Base-by-base conservation (phyloP, 2,888 invertebrate species). In the Leptopilina drosophilae region DNA sequence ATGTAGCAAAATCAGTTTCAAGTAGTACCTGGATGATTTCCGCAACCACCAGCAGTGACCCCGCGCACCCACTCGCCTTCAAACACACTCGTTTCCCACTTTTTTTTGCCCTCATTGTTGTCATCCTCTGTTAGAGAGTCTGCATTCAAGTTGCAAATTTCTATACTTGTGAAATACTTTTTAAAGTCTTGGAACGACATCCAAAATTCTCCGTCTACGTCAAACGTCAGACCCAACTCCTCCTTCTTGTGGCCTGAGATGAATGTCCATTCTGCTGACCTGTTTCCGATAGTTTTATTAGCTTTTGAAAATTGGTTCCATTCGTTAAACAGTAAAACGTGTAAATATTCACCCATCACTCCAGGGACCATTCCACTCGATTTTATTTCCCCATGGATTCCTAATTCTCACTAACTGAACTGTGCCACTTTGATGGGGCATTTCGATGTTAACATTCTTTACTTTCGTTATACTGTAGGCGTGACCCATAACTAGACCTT, bases 181-280 rank as follows among this genome's bases (percentile, higher is more conserved):
- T 95, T 93, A 88, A 98, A 98, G 91, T 99, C 99, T 88, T 95
- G 96, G 92, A 95, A 98, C 0, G 97, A 95, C 96, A 98, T 98
- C 99, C 99, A 99, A 92, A 99, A 99, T 92, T 99, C 99, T 0
- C 99, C 99, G 88, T 99, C 99, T 6, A 96, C 94, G 86, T 97
- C 97, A 84, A 98, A 98, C 0, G 95, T 96, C 75, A 99, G 92
- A 0, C 98, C 98, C 81, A 99, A 93, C 82, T 96, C 96, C 83
- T 96, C 95, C 91, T 97, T 98, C 87, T 97, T 96, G 0, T 95
- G 94, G 59, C 96, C 95, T 0, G 97, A 95, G 77, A 99, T 96
- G 87, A 95, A 96, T 46, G 96, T 94, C 98, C 99, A 99, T 92
- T 98, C 98, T 0, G 96, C 95, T 1, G 98, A 98, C 83, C 96